Evolutionary conservation across 2,113 vertebrate species (phyloP).

Genomic region (Rhynchopsitta pachyrhyncha): DNA sequence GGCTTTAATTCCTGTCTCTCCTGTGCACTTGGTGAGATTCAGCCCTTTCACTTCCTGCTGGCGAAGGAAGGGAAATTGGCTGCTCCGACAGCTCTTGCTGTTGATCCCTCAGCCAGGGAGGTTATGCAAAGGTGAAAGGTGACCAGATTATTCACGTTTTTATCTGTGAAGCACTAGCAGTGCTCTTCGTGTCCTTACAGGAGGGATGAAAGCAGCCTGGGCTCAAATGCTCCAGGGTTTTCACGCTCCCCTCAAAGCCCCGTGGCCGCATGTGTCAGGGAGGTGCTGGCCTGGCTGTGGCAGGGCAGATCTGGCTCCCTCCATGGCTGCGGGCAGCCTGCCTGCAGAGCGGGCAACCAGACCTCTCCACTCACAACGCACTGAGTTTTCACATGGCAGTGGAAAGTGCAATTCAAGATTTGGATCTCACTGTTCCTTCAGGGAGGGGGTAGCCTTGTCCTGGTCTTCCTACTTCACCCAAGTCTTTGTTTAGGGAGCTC

Average conservation of each 20-base stretch:
- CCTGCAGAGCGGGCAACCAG: background rate
- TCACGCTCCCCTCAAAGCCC: background rate
- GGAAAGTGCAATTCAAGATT: background rate
- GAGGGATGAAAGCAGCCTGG: background rate
- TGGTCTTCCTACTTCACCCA: fast-evolving
- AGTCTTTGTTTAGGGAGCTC: background rate
- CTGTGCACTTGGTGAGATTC: background rate
- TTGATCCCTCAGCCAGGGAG: fast-evolving
- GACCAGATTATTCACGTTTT: background rate
- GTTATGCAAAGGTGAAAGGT: background rate
- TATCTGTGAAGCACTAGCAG: background rate
- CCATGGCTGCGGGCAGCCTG: background rate
- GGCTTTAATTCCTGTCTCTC: background rate
- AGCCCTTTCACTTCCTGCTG: background rate
- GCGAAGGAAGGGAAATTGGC: background rate
- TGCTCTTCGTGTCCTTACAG: background rate
- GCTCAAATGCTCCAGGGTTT: background rate
- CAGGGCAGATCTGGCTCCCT: background rate
- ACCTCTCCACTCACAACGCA: background rate
- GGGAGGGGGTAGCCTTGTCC: background rate
- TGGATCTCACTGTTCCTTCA: background rate
- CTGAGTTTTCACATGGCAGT: background rate
- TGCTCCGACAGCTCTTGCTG: background rate
- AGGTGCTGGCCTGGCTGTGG: background rate
- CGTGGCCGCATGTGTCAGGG: fast-evolving